A percentile compares a stretch with the other conserved stretches of the same genome.
Evolutionary conservation across 64 coral and sea anemone genomes (phyloP).

Genomic region (Platygyra sinensis): DNA sequence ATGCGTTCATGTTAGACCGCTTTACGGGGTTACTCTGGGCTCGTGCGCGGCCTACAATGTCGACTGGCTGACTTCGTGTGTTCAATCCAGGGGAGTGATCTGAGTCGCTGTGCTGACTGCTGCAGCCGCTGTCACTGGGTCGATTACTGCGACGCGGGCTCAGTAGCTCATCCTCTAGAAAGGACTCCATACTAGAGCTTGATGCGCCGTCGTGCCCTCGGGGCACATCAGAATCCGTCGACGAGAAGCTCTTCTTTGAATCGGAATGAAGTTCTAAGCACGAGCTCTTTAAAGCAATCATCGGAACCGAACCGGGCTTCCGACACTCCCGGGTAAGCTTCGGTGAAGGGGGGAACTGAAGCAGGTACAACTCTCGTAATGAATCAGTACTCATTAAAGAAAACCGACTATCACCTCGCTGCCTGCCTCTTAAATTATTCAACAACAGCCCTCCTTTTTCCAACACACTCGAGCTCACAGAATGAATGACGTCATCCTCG

Average conservation of each 20-base stretch:
- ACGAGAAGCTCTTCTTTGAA: conserved; percentile 59
- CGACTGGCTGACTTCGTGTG: neutral
- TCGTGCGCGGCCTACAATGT: neutral
- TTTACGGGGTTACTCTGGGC: conserved; percentile 24
- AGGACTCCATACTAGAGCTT: conserved; percentile 80
- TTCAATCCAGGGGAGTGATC: conserved; percentile 15
- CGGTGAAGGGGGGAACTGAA: conserved; percentile 54
- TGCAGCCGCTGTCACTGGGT: conserved; percentile 87
- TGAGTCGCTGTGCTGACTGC: conserved; percentile 77
- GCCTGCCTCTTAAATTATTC: conserved; percentile 67
- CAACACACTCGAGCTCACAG: conserved; percentile 71
- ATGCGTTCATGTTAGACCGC: conserved; percentile 1
- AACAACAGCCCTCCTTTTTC: conserved; percentile 89
- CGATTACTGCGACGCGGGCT: conserved; percentile 35
- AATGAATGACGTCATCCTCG: conserved; percentile 83
- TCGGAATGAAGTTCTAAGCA: conserved; percentile 33
- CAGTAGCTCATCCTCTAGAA: conserved; percentile 81
- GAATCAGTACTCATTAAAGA: conserved; percentile 79
- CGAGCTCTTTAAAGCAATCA: conserved; percentile 13
- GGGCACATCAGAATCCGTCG: conserved; percentile 15
- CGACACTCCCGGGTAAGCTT: conserved; percentile 32
- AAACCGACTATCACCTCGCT: conserved; percentile 63
- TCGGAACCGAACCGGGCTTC: conserved; percentile 21
- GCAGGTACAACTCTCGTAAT: conserved; percentile 63
- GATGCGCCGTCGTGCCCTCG: conserved; percentile 1